phyloP scores from a whole-genome alignment of 2,888 invertebrate species.

The Xanthia togata region DNA sequence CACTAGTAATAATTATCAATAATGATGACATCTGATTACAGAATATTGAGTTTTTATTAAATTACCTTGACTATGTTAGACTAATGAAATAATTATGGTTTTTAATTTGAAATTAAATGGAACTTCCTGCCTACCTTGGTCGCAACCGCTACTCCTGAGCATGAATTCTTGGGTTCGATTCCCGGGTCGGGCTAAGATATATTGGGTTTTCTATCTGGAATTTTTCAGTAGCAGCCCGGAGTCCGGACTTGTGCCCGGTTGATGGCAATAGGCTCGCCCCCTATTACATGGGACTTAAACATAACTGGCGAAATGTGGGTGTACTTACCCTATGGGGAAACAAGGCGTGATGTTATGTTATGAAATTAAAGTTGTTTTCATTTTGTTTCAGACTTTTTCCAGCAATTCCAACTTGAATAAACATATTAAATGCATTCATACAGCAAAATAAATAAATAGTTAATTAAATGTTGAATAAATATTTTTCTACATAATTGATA shows the following conservation, averaged over 20 bases:
- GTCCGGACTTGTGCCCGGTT: not conserved
- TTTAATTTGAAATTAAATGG: too few relatives aligned
- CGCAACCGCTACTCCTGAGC: not conserved
- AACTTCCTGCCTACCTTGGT: not conserved
- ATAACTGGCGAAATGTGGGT: not conserved
- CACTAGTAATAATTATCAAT: not conserved
- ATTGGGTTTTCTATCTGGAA: not conserved
- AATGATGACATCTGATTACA: not conserved
- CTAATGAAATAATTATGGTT: too few relatives aligned
- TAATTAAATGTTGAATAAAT: constrained; percentile 12
- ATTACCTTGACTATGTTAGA: too few relatives aligned
- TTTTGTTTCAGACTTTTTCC: constrained; percentile 68
- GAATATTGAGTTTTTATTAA: not conserved
- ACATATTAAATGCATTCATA: constrained; percentile 59
- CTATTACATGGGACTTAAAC: not conserved
- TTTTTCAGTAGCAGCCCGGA: not conserved
- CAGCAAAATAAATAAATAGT: constrained; percentile 22
- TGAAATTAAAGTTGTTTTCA: not conserved
- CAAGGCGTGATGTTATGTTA: not conserved
- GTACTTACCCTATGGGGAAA: not conserved
- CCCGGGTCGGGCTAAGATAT: not conserved
- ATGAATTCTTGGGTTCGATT: not conserved
- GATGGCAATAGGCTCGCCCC: not conserved
- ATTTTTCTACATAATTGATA: not conserved
- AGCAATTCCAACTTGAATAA: constrained; percentile 65